These are phyloP conservation scores for Temnothorax curvispinosus DNA, from an alignment of 1,140 invertebrate species.

Conservation along the genomic window DNA sequence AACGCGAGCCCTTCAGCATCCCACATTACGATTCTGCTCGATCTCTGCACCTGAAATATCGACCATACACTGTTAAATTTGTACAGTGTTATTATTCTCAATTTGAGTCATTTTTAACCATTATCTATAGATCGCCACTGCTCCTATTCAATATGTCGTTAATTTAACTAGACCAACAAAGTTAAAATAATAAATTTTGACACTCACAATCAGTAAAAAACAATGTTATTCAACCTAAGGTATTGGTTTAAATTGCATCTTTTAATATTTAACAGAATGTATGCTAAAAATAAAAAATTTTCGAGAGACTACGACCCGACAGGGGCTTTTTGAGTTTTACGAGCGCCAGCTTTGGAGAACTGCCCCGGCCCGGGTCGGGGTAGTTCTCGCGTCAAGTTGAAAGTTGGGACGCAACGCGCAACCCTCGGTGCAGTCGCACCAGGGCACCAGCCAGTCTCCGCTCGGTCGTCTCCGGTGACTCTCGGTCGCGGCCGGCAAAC, in stretches of 20 bases:
- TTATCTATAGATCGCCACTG: too few species aligned
- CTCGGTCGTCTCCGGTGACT: conserved; percentile 9
- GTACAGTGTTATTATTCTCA: too few species aligned
- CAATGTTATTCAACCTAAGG: too few species aligned
- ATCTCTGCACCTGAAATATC: not conserved
- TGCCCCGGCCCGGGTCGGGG: not conserved
- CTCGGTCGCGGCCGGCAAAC: conserved; percentile 6
- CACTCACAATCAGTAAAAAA: too few species aligned
- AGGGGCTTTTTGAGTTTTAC: too few species aligned
- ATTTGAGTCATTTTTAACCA: too few species aligned
- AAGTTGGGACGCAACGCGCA: not conserved
- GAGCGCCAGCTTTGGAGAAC: not conserved
- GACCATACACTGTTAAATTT: not conserved
- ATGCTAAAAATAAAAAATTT: not conserved
- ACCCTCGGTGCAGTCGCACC: not conserved
- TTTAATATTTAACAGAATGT: too few species aligned
- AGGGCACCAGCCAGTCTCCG: not conserved
- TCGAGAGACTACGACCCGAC: not conserved
- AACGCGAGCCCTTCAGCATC: not conserved
- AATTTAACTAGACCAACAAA: too few species aligned
- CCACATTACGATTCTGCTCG: not conserved
- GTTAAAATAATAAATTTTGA: too few species aligned
- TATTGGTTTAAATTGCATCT: too few species aligned
- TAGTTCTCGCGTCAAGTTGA: not conserved
- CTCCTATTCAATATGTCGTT: too few species aligned